Evolutionary conservation across 2,113 vertebrate genomes (phyloP).

Genomic region (Sapayoa aenigma): DNA sequence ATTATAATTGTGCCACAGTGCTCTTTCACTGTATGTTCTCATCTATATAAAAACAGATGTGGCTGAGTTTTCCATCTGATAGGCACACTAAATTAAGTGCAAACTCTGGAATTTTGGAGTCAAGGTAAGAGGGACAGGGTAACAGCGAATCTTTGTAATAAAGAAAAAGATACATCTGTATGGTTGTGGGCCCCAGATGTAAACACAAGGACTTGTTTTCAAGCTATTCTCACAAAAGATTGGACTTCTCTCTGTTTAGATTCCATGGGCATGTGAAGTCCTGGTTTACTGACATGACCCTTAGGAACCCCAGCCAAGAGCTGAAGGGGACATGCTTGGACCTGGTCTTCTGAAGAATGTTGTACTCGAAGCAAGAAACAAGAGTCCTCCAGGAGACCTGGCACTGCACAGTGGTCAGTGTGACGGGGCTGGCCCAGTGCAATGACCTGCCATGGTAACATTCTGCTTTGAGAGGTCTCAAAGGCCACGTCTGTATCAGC

Average conservation of each 20-base stretch:
- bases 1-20: background rate
- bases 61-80: background rate
- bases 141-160: background rate
- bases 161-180: background rate
- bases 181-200: background rate
- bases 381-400: background rate
- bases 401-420: fast-evolving
- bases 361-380: background rate
- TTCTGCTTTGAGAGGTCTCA: background rate
- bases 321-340: background rate
- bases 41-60: background rate
- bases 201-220: background rate
- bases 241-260: background rate
- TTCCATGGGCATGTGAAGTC: background rate
- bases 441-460: background rate
- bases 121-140: background rate
- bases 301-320: background rate
- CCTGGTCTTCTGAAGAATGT: background rate
- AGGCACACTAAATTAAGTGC: background rate
- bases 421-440: background rate
- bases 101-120: background rate
- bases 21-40: background rate
- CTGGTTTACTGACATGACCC: background rate
- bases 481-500: background rate
- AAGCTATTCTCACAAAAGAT: background rate